Evolutionary conservation across 2,797 vertebrate genomes (phyloP), one percentile per base, ranked within the genome.

Genomic region (Rhinophrynus dorsalis): DNA sequence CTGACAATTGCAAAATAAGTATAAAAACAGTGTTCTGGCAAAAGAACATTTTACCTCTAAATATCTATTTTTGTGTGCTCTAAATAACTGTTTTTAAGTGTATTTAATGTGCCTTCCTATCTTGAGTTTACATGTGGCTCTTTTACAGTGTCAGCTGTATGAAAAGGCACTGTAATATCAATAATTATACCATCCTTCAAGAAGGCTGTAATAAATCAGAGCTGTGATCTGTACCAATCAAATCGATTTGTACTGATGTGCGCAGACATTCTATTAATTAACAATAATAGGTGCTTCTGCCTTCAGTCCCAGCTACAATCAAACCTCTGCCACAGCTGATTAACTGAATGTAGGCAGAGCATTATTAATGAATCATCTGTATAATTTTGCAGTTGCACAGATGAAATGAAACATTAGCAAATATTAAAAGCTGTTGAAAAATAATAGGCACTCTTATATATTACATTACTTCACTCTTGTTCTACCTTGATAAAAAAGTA

Each of bases 211-310:
- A 73, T 73, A 73, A 73, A 73, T 73, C 62, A 73, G 30, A 32
- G 47, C 60, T 57, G 42, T 59, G 69, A 72, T 57, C 69, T 65
- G 32, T 33, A 57, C 69, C 61, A 65, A 65, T 72, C 61, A 72
- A 65, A 72, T 67, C 37, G 62, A 66, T 66, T 45, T 44, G n/a
- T 60, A 59, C 55, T 66, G 70, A 66, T 54, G 62, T 45, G 62
- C 35, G 24, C 62, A 66, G 70, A 50, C 70, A 54, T 73, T 60
- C 70, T 67, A 67, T 73, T 73, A 73, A 73, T 73, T 73, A 73
- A 60, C 70, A 73, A 73, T 73, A 73, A 66, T 73, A 73, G 62
- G 55, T 50, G 51, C 47, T 67, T 67, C 70, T 67, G 62, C 62
- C 47, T 73, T 73, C 62, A 52, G 55, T 73, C 70, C 32, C 21